Conservation (phyloP, 2,113 vertebrate species). For the Catagonus wagneri region DNA sequence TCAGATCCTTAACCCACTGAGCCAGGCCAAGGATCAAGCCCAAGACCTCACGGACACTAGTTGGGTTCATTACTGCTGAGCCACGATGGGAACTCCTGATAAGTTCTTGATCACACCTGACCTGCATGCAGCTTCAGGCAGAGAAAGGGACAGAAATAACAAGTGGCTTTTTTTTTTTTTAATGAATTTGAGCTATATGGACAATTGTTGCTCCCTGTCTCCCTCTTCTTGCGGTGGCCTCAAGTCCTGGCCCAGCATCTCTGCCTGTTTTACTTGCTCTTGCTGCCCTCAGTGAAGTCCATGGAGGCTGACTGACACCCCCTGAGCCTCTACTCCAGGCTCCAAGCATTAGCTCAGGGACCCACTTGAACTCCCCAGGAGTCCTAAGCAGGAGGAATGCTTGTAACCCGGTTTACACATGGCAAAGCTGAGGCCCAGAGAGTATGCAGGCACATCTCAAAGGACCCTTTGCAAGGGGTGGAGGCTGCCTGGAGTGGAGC, state of each 20-base stretch:
- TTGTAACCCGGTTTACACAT: no score
- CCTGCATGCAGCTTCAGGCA: background rate
- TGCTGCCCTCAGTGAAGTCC: no score
- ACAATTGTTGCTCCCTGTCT: background rate
- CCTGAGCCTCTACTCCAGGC: background rate
- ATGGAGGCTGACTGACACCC: background rate
- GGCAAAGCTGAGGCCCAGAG: background rate
- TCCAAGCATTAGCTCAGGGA: background rate
- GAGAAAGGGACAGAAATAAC: background rate
- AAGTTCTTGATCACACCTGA: background rate
- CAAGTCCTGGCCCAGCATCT: background rate
- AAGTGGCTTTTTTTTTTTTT: background rate
- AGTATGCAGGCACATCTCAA: accelerated
- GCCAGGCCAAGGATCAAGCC: no score
- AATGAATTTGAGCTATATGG: background rate
- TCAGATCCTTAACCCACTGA: no score
- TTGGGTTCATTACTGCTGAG: no score
- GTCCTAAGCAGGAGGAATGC: background rate
- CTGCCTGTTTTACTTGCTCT: no score
- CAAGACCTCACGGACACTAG: no score
- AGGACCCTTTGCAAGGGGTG: no score
- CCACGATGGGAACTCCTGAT: no score
- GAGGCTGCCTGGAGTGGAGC: background rate
- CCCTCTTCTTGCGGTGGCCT: no score
- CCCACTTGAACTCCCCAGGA: no score